Conservation (phyloP, 2,113 vertebrate species). For the Sterrhoptilus dennistouni region DNA sequence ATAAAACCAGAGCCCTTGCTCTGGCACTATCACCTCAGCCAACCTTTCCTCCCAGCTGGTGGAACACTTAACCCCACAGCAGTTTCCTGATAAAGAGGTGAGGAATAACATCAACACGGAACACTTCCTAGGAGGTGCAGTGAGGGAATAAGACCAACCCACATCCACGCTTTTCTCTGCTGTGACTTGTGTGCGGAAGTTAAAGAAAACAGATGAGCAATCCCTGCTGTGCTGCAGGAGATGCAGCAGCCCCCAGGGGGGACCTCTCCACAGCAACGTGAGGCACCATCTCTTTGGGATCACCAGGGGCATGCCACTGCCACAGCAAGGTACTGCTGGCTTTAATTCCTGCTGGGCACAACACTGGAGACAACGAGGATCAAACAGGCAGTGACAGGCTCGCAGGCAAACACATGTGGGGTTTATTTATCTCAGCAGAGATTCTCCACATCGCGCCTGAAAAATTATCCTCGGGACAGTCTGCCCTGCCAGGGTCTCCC, state of each 20-base stretch:
- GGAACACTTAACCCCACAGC: not conserved
- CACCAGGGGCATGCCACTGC: not conserved
- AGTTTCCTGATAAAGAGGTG: not conserved
- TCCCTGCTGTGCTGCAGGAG: rapidly evolving
- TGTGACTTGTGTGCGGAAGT: not conserved
- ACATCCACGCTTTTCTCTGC: rapidly evolving
- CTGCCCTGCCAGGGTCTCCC: not conserved
- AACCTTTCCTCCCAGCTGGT: not conserved
- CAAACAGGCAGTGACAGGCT: not conserved
- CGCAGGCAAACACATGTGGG: not conserved
- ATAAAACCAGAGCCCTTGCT: not conserved
- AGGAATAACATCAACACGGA: not conserved
- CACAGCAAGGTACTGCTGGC: not conserved
- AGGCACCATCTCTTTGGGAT: not conserved
- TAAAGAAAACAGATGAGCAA: not conserved
- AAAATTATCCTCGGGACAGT: not conserved
- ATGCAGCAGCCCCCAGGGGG: not conserved
- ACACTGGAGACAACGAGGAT: not conserved
- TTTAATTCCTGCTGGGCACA: not conserved
- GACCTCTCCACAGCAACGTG: not conserved
- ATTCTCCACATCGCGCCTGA: rapidly evolving
- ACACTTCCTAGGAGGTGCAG: rapidly evolving
- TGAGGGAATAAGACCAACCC: not conserved
- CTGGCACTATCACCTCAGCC: not conserved
- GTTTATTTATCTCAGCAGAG: not conserved